Base-by-base conservation (phyloP, 2,797 vertebrate genomes). In the Malurus splendens region DNA sequence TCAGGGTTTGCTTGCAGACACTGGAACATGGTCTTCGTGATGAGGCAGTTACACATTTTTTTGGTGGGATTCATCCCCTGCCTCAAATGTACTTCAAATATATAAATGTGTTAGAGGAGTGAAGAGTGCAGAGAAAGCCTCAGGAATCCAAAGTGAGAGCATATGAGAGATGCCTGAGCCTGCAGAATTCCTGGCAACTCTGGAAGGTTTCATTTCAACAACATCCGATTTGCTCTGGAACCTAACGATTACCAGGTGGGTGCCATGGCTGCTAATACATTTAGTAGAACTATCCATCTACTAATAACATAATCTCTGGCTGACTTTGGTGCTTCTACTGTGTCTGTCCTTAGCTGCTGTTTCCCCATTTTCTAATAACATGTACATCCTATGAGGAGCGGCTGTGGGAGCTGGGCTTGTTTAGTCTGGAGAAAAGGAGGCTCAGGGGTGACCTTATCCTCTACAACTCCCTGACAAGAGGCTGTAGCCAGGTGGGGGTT, bases 361-460 rank as follows among this genome's bases (percentile, higher is more conserved):
- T 80, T 78, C 3, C 4, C 12, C 13, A 54, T 19, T 55, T 77
- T 41, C 32, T 85, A 77, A 39, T 16, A 28, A 33, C 4, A 9
- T 7, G 0, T 11, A 50, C 30, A 12, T 56, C 28, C 9, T 51
- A 6, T 12, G 7, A 39, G 18, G 18, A 68, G 28, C 0, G 1
- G 19, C 42, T 61, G 32, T 1, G 18, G 62, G 38, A 81, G 14
- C 28, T 44, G 62, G 23, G 8, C 7, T 2, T 33, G 32, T 27
- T 45, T 10, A 27, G 10, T 25, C 24, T 56, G 38, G 15, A 62
- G 17, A 56, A 56, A 38, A 56, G 38, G 24, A 68, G 18, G 8
- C 17, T 68, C 38, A 20, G 20, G n/a, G 36, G 18, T 56, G 22
- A 50, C 17, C 6, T 56, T 50, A 25, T 50, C 6, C 30, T 73